Evolutionary conservation across 2,113 vertebrate species (phyloP), one percentile per base, ranked within the genome.

Genomic region (Zosterops hypoxanthus): DNA sequence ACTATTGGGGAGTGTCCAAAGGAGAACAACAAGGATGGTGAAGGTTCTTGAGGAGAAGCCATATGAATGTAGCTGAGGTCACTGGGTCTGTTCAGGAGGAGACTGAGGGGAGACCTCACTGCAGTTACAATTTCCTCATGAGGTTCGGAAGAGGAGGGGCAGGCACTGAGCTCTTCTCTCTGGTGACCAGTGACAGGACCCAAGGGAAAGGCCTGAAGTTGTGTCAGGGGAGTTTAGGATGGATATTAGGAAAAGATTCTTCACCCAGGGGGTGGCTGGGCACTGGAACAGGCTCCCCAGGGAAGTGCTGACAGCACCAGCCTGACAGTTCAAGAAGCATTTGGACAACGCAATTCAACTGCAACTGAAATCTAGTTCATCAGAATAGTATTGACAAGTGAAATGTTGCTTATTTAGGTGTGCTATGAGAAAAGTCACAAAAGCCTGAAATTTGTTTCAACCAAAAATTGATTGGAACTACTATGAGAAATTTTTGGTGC

Each of bases 1-100:
- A 5, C 9, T 26, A 0, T 28, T 16, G 24, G 31, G 24, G 6
- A 33, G 4, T 49, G 12, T 75, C 24, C n/a, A 53, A 8, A 47
- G 28, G 11, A 75, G 16, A 8, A 5, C 2, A 0, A 33, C 0
- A 0, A 66, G 2, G 68, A 39, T 73, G 12, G 4, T 52, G 36
- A 21, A 39, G 24, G 2, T 0, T 8, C 24, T 75, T 29, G 39
- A 75, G 28, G 12, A 1, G 19, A 5, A 44, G 23, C 14, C 0
- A 0, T 49, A 4, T 11, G 29, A 39, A 39, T 39, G 42, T 18
- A 0, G 33, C 46, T 47, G 53, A 47, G 14, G 3, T 0, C n/a
- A 31, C 13, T 60, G 8, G 46, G 3, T 22, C 17, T 53, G n/a
- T 26, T 89, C 55, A 47, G 29, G 20, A 50, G 36, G 28, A 46